A percentile compares a stretch with the other conserved stretches of the same genome.
phyloP scores from a whole-genome alignment of 1,140 invertebrate species.

The Atopsyche davidsoni region DNA sequence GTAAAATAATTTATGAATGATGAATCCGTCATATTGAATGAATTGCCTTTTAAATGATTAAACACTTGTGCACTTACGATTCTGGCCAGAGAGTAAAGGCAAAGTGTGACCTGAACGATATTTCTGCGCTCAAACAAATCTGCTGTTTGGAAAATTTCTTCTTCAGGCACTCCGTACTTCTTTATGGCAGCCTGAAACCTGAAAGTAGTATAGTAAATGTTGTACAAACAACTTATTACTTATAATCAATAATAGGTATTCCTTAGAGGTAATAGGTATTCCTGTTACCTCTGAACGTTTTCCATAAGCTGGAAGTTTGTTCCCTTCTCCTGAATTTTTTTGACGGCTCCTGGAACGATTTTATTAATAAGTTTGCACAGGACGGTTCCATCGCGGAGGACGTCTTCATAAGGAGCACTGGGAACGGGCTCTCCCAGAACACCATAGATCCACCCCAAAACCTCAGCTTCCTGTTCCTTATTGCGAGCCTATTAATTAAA shows the following conservation, averaged over 20 bases:
- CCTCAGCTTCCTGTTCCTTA: constrained; percentile 87
- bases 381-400: constrained; percentile 86
- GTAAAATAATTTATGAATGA: neutral
- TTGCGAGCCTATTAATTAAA: constrained; percentile 77
- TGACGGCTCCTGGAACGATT: constrained; percentile 87
- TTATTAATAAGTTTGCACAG: constrained; percentile 95
- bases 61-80: no score
- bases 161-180: constrained; percentile 90
- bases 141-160: constrained; percentile 98
- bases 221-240: constrained; percentile 6
- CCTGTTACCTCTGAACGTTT: constrained; percentile 78
- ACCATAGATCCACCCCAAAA: constrained; percentile 83
- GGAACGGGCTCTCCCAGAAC: constrained; percentile 86
- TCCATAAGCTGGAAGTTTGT: constrained; percentile 99
- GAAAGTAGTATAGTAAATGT: constrained; percentile 27
- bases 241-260: constrained; percentile 3
- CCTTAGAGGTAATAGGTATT: neutral
- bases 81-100: constrained; percentile 80
- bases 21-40: neutral
- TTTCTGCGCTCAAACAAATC: constrained; percentile 95
- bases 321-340: constrained; percentile 93
- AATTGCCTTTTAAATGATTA: neutral
- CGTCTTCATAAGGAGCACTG: constrained; percentile 79
- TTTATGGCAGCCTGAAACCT: constrained; percentile 91
- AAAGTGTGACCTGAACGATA: constrained; percentile 91